Evolutionary conservation across 2,113 vertebrate genomes (phyloP), one percentile per base, ranked within the genome.

Genomic region (Sturnira hondurensis): DNA sequence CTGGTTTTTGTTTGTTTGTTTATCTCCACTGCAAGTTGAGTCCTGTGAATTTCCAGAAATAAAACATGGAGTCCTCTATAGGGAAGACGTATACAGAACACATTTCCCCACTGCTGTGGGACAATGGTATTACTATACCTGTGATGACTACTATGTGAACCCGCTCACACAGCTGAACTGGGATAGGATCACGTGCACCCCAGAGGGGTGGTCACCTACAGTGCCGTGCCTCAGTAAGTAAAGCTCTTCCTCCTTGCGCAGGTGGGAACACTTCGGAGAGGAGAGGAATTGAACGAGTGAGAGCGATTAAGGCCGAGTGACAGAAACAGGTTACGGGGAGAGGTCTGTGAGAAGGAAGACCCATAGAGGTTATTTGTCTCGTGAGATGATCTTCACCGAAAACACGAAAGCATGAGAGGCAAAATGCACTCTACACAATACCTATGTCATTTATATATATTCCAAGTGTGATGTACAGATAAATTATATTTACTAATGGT

Each of bases 91-190:
- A 65, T 0, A 63, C 0, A 81, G 1, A 77, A 33, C 77, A 91
- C 45, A 98, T 97, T 56, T n/a, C n/a, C n/a, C 96, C 97, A 16
- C 81, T 0, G 0, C 0, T 0, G 0, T 83, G 77, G 95, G 93
- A 50, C 6, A 61, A 24, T 0, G 0, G 0, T 10, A 0, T 36
- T 0, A 1, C 2, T 98, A 98, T 84, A 0, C 0, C 0, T 98
- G 98, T 87, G 0, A 2, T 1, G 0, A 0, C 0, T 6, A 36
- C 78, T 0, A 0, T 1, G n/a, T n/a, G n/a, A n/a, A n/a, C n/a
- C n/a, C n/a, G n/a, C n/a, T n/a, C n/a, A n/a, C n/a, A n/a, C n/a
- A n/a, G n/a, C n/a, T n/a, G n/a, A n/a, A n/a, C n/a, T n/a, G n/a
- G n/a, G n/a, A n/a, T n/a, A n/a, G n/a, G n/a, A 14, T 87, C 0